Conservation (phyloP, 2,888 invertebrate species). For the Galeruca laticollis region DNA sequence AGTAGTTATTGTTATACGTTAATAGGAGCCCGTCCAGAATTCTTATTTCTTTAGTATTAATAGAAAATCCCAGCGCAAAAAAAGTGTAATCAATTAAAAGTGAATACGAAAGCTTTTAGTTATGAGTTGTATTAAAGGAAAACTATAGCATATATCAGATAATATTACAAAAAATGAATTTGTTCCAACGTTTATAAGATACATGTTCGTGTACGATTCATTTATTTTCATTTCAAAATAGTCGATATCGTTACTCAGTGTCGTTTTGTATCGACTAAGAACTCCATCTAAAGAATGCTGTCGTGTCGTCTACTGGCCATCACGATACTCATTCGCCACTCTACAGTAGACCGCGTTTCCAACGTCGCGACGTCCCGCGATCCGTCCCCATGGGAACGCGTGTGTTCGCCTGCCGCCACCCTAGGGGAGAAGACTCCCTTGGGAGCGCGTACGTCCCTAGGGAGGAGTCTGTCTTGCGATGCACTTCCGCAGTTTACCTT, state of each 20-base stretch:
- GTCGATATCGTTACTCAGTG: constrained; percentile 61
- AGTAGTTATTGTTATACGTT: too few relatives aligned
- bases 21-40: too few relatives aligned
- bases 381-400: constrained; percentile 72
- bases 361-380: constrained; percentile 65
- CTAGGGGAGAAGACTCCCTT: constrained; percentile 60
- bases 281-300: constrained; percentile 30
- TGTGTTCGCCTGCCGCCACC: constrained; percentile 58
- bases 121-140: too few relatives aligned
- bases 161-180: too few relatives aligned
- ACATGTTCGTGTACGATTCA: not conserved
- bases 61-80: too few relatives aligned
- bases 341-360: constrained; percentile 62
- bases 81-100: too few relatives aligned
- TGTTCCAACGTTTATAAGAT: too few relatives aligned
- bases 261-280: constrained; percentile 53
- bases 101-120: too few relatives aligned
- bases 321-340: constrained; percentile 58
- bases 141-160: too few relatives aligned
- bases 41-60: too few relatives aligned
- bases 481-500: constrained; percentile 59
- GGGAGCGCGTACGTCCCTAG: constrained; percentile 66
- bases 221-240: constrained; percentile 47
- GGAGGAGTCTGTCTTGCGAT: constrained; percentile 61
- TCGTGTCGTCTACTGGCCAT: constrained; percentile 58